Conservation (phyloP, 2,113 vertebrate species). For the Crotalus helleri region DNA sequence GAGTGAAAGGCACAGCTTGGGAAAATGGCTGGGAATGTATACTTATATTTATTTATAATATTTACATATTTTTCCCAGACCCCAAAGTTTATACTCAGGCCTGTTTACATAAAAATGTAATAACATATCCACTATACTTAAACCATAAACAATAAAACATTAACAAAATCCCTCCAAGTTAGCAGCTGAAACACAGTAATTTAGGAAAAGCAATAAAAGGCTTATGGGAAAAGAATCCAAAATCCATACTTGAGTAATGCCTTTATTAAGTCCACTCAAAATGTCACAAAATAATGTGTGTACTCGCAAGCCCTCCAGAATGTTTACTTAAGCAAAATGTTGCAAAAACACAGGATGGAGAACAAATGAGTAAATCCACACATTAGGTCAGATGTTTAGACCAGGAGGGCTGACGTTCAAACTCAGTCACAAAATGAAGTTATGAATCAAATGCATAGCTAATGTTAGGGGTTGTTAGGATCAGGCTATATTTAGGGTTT, state of each 20-base stretch:
- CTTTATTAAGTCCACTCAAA: background rate
- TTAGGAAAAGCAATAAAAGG: background rate
- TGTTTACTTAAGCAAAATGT: background rate
- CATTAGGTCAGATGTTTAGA: background rate
- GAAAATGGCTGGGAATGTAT: background rate
- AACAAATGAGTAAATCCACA: background rate
- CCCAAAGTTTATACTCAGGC: background rate
- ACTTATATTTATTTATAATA: constrained; percentile 8
- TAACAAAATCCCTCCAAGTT: background rate
- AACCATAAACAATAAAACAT: background rate
- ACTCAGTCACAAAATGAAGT: background rate
- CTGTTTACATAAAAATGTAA: background rate
- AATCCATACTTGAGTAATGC: background rate
- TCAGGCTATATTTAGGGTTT: background rate
- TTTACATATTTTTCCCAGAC: background rate
- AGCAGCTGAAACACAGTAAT: background rate
- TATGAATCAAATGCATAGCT: background rate
- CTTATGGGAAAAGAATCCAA: background rate
- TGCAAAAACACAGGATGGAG: background rate
- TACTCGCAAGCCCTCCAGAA: background rate
- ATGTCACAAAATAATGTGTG: background rate
- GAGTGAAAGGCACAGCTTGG: background rate
- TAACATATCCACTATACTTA: background rate
- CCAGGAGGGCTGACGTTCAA: background rate
- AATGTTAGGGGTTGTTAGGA: background rate